Evolutionary conservation across 2,113 vertebrate genomes (phyloP), one percentile per base, ranked within the genome.

Genomic region (Pithys albifrons): DNA sequence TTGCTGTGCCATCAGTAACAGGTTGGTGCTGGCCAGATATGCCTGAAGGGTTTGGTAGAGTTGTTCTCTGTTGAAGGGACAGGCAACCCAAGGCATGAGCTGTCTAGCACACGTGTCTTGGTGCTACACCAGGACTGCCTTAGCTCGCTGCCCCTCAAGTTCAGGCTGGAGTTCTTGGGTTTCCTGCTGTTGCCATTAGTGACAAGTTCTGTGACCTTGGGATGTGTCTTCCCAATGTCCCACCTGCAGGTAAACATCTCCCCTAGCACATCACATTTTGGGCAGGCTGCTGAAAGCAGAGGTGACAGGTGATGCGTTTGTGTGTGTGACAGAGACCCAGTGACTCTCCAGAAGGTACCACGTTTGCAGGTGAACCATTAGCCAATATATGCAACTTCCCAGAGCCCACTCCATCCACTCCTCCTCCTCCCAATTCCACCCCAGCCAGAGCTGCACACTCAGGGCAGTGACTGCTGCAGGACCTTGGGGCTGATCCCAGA

Each of bases 171-270:
- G 25, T 58, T 77, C n/a, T 10, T 39, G 33, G 9, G 23, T 35
- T 29, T 67, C n/a, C 85, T 46, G 49, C 75, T 83, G 22, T 3
- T 78, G 61, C 16, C 48, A 31, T 19, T 0, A 0, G 22, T 35
- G 70, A 35, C 58, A 55, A 62, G 17, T 43, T n/a, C 22, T 52
- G 65, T 51, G 61, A 65, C 66, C 45, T 48, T 52, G 31, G 22
- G 46, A 76, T 14, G 1, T 0, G 0, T 18, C 70, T 62, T 74
- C 39, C 43, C 0, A 0, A 12, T 1, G 6, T n/a, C 43, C 48
- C 73, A 89, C 41, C 62, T n/a, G 49, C 46, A 61, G 73, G 73
- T 28, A 31, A 41, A 37, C 41, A 22, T 19, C 51, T 25, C 14
- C 55, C 80, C 58, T 5, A 7, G 39, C 49, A 55, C 28, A 49